Base-by-base conservation (phyloP, 1,140 invertebrate species). In the Potamilus streckersoni region DNA sequence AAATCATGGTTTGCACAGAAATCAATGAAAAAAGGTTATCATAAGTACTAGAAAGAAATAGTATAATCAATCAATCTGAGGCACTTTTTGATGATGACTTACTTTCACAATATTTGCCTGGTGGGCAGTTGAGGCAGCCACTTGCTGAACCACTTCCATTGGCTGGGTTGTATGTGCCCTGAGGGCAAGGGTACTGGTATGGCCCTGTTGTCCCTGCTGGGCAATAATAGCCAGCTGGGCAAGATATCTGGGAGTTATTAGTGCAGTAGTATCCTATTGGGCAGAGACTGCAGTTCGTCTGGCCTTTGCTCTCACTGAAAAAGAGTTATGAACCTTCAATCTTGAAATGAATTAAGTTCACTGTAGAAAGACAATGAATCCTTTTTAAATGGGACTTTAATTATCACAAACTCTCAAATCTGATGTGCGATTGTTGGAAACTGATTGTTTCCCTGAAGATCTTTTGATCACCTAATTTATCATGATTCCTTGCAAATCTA, bases 231-330 rank as follows among this genome's bases (percentile, higher is more conserved):
- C 87, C 87, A 2, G 74, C 59, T 16, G 83, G 84, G 78, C 87
- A 88, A 14, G 81, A 61, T 49, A 84, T 82, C n/a, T 79, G 65
- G 23, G 58, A 62, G 74, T 78, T 84, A 27, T 72, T 72, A 16
- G 86, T 86, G 76, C 87, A 89, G 78, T 88, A 89, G 73, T 84
- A 86, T 11, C 87, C 86, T 66, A 83, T 80, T n/a, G 86, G 86
- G 72, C 87, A 89, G 3, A 67, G 57, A 8, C 81, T 80, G 74
- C 87, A 89, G 19, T 60, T 73, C 2, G 79, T 59, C 71, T 86
- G 85, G 49, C 82, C 80, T 19, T 73, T 59, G 57, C 73, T 82
- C 71, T 85, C 84, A 82, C 86, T 87, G 78, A 31, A 85, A 80
- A 6, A 49, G n/a, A 49, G 11, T 49, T 49, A 49, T 49, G 38